Percentiles rank a stretch among this genome's conserved stretches.
Evolutionary conservation across 2,888 invertebrate genomes (phyloP).

Genomic region (Minunthozetes semirufus): DNA sequence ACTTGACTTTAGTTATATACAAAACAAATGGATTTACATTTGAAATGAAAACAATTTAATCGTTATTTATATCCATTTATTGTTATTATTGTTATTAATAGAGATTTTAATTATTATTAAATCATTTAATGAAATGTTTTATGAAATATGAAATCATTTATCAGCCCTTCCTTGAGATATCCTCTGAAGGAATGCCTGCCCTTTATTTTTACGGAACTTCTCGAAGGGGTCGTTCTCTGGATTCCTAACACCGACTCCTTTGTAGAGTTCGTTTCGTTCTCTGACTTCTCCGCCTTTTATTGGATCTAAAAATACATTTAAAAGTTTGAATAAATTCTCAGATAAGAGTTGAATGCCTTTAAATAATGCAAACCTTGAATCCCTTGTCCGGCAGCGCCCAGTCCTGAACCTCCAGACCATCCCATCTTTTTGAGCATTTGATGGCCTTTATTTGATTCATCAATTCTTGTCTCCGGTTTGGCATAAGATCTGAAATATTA

Average conservation of each 20-base stretch:
- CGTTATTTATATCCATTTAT: neutral
- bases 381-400: conserved; percentile 91
- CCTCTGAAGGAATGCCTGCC: conserved; percentile 84
- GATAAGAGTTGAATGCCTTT: neutral
- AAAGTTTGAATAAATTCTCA: neutral
- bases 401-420: conserved; percentile 80
- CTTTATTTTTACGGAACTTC: conserved; percentile 91
- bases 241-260: conserved; percentile 78
- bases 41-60: neutral
- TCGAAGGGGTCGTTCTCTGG: conserved; percentile 81
- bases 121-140: conserved; percentile 3
- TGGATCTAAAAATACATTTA: conserved; percentile 57
- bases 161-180: conserved; percentile 59
- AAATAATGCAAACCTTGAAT: conserved; percentile 56
- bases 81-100: neutral
- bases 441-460: conserved; percentile 90
- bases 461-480: conserved; percentile 47
- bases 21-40: neutral
- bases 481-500: neutral
- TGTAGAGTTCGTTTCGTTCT: conserved; percentile 85
- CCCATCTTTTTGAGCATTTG: conserved; percentile 95
- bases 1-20: neutral
- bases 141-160: conserved; percentile 5
- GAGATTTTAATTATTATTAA: neutral
- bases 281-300: conserved; percentile 82